phyloP scores from a whole-genome alignment of 2,888 invertebrate genomes.

The Tenthredo livida region DNA sequence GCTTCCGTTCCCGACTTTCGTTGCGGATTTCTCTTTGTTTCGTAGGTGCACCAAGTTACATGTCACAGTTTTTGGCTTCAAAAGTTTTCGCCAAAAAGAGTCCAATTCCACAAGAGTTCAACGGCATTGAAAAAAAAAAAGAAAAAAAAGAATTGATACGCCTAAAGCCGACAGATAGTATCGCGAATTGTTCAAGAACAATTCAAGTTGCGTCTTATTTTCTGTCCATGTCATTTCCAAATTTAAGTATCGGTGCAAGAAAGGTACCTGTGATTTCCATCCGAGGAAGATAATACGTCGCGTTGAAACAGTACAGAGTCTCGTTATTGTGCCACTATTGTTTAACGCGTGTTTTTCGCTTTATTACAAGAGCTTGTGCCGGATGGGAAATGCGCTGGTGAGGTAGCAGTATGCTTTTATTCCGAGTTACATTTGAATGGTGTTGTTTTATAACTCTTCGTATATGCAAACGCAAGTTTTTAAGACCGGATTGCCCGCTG shows the following conservation, averaged over 20 bases:
- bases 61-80: background rate
- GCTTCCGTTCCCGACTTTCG: constrained; percentile 47
- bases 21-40: constrained; percentile 41
- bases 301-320: background rate
- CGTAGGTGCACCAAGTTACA: background rate
- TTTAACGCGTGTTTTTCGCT: constrained; percentile 37
- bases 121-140: background rate
- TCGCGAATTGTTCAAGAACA: background rate
- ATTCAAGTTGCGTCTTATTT: background rate
- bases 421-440: constrained; percentile 45
- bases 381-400: constrained; percentile 24
- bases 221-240: background rate
- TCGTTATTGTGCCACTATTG: constrained; percentile 32
- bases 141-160: background rate
- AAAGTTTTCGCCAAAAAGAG: background rate
- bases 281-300: background rate
- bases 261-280: background rate
- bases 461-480: constrained; percentile 46
- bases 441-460: constrained; percentile 50
- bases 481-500: constrained; percentile 50
- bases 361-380: constrained; percentile 43
- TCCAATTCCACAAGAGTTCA: background rate
- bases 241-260: background rate
- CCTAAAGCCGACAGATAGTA: background rate
- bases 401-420: constrained; percentile 34